These are phyloP conservation scores for Macquaria australasica DNA, from an alignment of 2,113 vertebrate species.

Conservation along the genomic window DNA sequence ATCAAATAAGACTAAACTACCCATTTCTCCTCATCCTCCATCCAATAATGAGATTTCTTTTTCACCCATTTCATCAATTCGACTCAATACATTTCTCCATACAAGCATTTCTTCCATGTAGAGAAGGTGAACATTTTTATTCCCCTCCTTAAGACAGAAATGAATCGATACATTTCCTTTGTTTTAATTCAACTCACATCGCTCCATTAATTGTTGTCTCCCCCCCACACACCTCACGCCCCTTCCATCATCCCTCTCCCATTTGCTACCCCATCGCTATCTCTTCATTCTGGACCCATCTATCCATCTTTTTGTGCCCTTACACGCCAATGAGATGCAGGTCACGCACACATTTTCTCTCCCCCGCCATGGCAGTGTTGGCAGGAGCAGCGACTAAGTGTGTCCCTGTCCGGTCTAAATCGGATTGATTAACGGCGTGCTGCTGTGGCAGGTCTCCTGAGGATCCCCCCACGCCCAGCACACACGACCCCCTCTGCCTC, in stretches of 20 bases:
- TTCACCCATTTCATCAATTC: slow-evolving; percentile 46
- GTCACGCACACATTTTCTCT: slow-evolving; percentile 79
- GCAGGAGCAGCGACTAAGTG: slow-evolving; percentile 77
- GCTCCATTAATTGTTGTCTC: slow-evolving; percentile 81
- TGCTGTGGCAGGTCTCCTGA: slow-evolving; percentile 82
- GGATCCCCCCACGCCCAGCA: slow-evolving; percentile 34
- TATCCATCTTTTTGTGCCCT: slow-evolving; percentile 80
- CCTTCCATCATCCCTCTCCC: slow-evolving; percentile 73
- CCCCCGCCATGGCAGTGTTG: slow-evolving; percentile 70
- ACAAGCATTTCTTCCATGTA: slow-evolving; percentile 31
- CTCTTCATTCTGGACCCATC: slow-evolving; percentile 79
- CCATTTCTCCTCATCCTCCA: slow-evolving; percentile 40
- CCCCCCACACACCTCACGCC: slow-evolving; percentile 56
- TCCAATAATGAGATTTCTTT: slow-evolving; percentile 38
- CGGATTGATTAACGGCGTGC: slow-evolving; percentile 85
- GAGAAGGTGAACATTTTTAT: slow-evolving; percentile 57
- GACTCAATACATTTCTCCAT: slow-evolving; percentile 44
- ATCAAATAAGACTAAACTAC: slow-evolving; percentile 56
- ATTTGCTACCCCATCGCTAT: slow-evolving; percentile 57
- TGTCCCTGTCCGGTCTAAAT: slow-evolving; percentile 86
- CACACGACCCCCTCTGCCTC: slow-evolving; percentile 1
- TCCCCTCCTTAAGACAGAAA: slow-evolving; percentile 57
- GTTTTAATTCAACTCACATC: slow-evolving; percentile 81
- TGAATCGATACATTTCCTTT: slow-evolving; percentile 77
- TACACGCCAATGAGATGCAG: slow-evolving; percentile 81